phyloP scores from a whole-genome alignment of 2,888 invertebrate genomes.

The Lepidonotus clava region DNA sequence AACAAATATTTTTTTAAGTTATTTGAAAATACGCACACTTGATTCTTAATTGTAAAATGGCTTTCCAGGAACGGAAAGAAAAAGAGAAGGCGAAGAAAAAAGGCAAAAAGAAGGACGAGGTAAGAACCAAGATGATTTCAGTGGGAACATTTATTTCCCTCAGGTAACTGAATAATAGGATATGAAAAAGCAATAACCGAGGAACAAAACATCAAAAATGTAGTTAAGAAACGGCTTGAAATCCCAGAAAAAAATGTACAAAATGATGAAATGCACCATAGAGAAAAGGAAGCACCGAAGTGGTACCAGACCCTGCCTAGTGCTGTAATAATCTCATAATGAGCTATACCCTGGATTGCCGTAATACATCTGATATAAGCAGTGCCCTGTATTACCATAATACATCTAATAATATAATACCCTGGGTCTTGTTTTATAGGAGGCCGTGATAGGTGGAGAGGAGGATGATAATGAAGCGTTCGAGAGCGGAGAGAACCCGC shows the following conservation, averaged over 20 bases:
- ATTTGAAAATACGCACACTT: too few relatives aligned
- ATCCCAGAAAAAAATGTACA: too few relatives aligned
- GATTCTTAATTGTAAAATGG: too few relatives aligned
- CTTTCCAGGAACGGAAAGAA: conserved; percentile 49
- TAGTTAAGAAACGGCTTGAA: too few relatives aligned
- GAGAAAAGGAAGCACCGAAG: not conserved
- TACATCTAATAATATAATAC: too few relatives aligned
- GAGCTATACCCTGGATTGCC: not conserved
- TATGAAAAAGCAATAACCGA: too few relatives aligned
- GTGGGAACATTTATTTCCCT: not conserved
- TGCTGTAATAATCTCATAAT: not conserved
- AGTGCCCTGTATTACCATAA: not conserved
- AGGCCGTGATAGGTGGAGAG: conserved; percentile 1
- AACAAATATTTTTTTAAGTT: too few relatives aligned
- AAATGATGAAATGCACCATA: not conserved
- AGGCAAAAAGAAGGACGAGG: conserved; percentile 33
- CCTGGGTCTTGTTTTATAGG: too few relatives aligned
- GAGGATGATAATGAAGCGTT: not conserved
- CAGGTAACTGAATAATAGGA: too few relatives aligned
- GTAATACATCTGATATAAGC: not conserved
- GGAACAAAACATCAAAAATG: too few relatives aligned
- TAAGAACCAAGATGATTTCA: not conserved
- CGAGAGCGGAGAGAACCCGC: not conserved
- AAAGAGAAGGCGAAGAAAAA: conserved; percentile 48
- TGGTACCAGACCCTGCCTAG: not conserved